These are phyloP conservation scores for Cyrtodaria siliqua DNA, from an alignment of 2,888 invertebrate genomes.

Conservation along the genomic window DNA sequence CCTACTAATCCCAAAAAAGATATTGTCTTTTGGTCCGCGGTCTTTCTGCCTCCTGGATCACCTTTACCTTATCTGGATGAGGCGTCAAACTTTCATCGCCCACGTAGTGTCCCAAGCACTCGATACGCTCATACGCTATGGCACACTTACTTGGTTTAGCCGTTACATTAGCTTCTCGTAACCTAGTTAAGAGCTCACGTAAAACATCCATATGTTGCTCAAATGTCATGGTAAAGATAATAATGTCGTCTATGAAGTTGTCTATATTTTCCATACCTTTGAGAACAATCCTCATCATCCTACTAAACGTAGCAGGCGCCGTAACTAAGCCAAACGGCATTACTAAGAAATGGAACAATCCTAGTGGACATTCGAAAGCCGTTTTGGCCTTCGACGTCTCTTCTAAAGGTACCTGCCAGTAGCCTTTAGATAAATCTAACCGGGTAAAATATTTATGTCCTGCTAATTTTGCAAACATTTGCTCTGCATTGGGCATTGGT, in stretches of 20 bases:
- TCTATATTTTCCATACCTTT: constrained; percentile 33
- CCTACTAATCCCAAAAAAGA: no score
- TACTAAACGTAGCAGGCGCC: constrained; percentile 31
- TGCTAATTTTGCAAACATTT: constrained; percentile 59
- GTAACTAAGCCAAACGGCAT: constrained; percentile 49
- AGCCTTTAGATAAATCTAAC: constrained; percentile 59
- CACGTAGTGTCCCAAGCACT: constrained; percentile 31
- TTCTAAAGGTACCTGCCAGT: constrained; percentile 58
- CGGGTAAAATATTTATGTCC: constrained; percentile 49
- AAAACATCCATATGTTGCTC: constrained; percentile 48
- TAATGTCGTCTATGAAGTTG: constrained; percentile 55
- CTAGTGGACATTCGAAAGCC: constrained; percentile 48
- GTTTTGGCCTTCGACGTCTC: constrained; percentile 30
- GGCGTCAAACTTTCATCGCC: constrained; percentile 10
- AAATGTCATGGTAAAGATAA: constrained; percentile 40
- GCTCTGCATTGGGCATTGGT: constrained; percentile 61
- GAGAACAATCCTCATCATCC: constrained; percentile 46
- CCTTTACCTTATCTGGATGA: constrained; percentile 19
- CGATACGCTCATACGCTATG: constrained; percentile 12
- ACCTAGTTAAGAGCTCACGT: constrained; percentile 25
- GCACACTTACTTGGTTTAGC: constrained; percentile 40
- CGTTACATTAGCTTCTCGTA: constrained; percentile 42
- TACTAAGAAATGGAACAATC: constrained; percentile 33
- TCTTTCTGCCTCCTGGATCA: constrained; percentile 6
- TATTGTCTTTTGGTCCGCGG: constrained; percentile 15